phyloP scores from a whole-genome alignment of 1,140 invertebrate genomes.

The Ptiloglossa arizonensis region DNA sequence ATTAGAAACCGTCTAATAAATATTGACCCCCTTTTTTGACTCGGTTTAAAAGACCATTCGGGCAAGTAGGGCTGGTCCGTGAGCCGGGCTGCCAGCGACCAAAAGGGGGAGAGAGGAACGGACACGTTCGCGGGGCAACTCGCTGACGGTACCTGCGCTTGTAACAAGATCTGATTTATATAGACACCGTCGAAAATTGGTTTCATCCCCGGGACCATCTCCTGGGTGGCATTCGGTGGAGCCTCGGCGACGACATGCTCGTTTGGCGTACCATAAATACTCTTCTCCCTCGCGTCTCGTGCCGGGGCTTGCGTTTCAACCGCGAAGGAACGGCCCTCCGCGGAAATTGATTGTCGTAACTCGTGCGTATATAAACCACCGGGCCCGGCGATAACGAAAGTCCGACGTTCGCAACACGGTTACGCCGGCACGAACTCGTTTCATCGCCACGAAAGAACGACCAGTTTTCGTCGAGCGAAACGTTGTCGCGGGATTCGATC shows the following conservation, averaged over 20 bases:
- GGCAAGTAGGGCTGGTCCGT: constrained; percentile 14
- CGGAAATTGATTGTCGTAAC: constrained; percentile 62
- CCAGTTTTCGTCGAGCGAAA: too few relatives aligned
- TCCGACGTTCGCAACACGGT: background rate
- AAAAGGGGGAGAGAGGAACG: background rate
- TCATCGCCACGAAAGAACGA: too few relatives aligned
- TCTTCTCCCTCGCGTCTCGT: constrained; percentile 33
- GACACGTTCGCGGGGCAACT: constrained; percentile 29
- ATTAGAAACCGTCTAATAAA: constrained; percentile 79
- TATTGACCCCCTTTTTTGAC: constrained; percentile 72
- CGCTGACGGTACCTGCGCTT: constrained; percentile 62
- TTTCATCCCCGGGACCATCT: constrained; percentile 75
- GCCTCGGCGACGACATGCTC: constrained; percentile 62
- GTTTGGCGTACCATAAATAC: constrained; percentile 68
- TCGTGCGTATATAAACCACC: constrained; percentile 30
- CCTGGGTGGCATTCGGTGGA: constrained; percentile 71
- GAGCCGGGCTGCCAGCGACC: background rate
- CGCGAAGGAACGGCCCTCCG: constrained; percentile 31
- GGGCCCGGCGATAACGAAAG: constrained; percentile 12
- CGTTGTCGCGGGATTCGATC: too few relatives aligned
- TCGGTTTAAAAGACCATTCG: constrained; percentile 66
- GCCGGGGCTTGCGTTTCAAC: constrained; percentile 14
- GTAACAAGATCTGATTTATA: constrained; percentile 80
- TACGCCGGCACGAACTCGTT: background rate
- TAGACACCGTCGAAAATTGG: constrained; percentile 76